Percentiles rank a stretch among this genome's conserved stretches.
Evolutionary conservation across 2,888 invertebrate genomes (phyloP).

Genomic region (Agonopterix subpropinquella): DNA sequence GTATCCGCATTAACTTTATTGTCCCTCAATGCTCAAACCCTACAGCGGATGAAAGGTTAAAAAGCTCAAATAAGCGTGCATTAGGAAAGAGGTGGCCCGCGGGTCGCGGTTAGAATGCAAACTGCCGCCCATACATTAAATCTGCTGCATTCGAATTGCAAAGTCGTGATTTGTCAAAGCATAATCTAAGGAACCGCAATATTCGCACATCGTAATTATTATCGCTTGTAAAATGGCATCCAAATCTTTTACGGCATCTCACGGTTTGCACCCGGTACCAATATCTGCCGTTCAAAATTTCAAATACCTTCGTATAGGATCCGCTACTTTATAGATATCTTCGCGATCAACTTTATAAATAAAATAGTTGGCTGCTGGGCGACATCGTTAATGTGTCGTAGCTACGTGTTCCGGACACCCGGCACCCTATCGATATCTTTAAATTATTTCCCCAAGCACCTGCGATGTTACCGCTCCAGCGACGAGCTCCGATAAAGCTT

Average conservation of each 20-base stretch:
- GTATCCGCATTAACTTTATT: slow-evolving; percentile 63
- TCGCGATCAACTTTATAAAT: slow-evolving; percentile 4
- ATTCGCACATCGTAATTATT: slow-evolving; percentile 76
- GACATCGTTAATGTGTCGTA: slow-evolving; percentile 12
- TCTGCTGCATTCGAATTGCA: slow-evolving; percentile 74
- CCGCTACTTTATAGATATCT: not conserved
- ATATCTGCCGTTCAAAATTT: not conserved
- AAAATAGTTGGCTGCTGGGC: slow-evolving; percentile 14
- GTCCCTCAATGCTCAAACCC: slow-evolving; percentile 65
- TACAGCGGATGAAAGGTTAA: slow-evolving; percentile 72
- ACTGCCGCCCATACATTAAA: slow-evolving; percentile 76
- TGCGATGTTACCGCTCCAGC: slow-evolving; percentile 58
- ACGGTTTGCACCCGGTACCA: slow-evolving; percentile 30
- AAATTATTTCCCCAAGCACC: slow-evolving; percentile 59
- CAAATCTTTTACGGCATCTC: slow-evolving; percentile 55
- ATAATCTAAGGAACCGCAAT: slow-evolving; percentile 73
- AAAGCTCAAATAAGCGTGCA: slow-evolving; percentile 76
- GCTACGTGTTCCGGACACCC: slow-evolving; percentile 32
- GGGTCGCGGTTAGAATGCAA: slow-evolving; percentile 75
- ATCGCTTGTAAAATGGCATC: slow-evolving; percentile 69
- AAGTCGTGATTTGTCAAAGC: slow-evolving; percentile 77
- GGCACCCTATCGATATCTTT: slow-evolving; percentile 49
- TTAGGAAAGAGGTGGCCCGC: slow-evolving; percentile 75
- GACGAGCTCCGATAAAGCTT: slow-evolving; percentile 60
- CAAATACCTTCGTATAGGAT: not conserved